phyloP scores from a whole-genome alignment of 1,140 invertebrate species.

The Vollenhovia emeryi region DNA sequence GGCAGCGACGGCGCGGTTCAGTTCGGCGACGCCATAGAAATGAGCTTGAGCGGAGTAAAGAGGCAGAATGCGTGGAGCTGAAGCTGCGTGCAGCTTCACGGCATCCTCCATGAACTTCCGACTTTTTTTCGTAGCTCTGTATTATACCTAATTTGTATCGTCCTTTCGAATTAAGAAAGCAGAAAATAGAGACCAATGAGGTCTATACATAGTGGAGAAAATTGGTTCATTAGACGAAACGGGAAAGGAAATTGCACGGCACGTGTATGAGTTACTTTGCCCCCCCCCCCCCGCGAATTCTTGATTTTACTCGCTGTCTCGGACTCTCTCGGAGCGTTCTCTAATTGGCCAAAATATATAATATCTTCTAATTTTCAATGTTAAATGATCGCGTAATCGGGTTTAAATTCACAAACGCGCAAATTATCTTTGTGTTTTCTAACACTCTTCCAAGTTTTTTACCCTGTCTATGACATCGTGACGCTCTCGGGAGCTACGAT shows the following conservation, averaged over 20 bases:
- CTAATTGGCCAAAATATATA: not conserved
- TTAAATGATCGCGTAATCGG: conserved; percentile 2
- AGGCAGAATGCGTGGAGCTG: not conserved
- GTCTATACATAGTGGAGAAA: not conserved
- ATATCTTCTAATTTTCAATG: not conserved
- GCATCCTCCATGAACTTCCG: conserved; percentile 5
- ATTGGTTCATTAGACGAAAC: conserved; percentile 28
- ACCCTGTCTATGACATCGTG: not conserved
- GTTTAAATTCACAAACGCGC: not conserved
- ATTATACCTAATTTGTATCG: not conserved
- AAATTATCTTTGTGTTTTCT: not conserved
- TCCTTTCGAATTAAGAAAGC: not conserved
- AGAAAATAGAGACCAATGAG: not conserved
- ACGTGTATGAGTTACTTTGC: not conserved
- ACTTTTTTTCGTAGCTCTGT: not conserved
- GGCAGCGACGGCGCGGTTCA: conserved; percentile 30
- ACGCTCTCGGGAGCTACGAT: not conserved
- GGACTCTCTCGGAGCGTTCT: not conserved
- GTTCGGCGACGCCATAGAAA: conserved; percentile 31
- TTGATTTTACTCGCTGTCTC: not conserved
- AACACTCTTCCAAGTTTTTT: not conserved
- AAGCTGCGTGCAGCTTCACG: not conserved
- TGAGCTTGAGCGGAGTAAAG: conserved; percentile 8
- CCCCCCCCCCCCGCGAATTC: not conserved
- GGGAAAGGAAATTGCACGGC: not conserved